A percentile compares a stretch with the other conserved stretches of the same genome.
These are phyloP conservation scores for Thelaira solivaga DNA, from an alignment of 2,888 invertebrate species.

Conservation along the genomic window DNA sequence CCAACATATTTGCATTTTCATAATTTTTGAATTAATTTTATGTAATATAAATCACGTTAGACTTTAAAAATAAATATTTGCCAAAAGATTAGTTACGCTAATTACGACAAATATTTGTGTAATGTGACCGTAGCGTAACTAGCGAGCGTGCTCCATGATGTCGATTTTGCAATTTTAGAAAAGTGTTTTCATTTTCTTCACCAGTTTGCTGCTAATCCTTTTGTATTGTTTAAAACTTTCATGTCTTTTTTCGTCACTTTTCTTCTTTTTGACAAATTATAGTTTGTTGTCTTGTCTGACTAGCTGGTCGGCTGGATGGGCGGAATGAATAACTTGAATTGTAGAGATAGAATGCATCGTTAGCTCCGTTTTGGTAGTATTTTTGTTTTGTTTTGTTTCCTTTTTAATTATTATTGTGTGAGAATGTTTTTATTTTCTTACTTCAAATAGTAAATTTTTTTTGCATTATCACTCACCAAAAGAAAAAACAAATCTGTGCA, in stretches of 20 bases:
- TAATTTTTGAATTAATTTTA: too few species aligned
- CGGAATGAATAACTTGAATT: conserved; percentile 31
- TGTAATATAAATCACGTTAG: too few species aligned
- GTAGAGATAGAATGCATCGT: conserved; percentile 54
- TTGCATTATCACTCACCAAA: not conserved
- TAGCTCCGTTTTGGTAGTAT: conserved; percentile 38
- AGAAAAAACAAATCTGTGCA: conserved; percentile 3
- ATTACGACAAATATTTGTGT: too few species aligned
- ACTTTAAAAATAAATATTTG: too few species aligned
- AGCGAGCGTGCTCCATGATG: conserved; percentile 41
- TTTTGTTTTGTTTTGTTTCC: conserved; percentile 37
- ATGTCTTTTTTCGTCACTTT: not conserved
- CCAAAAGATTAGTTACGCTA: too few species aligned
- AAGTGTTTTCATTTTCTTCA: too few species aligned
- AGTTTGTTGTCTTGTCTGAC: too few species aligned
- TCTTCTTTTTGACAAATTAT: conserved; percentile 37
- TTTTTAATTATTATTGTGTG: conserved; percentile 55
- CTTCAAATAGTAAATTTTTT: conserved; percentile 3
- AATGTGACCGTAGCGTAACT: too few species aligned
- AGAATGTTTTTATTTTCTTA: not conserved
- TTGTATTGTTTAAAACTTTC: conserved; percentile 25
- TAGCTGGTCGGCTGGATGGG: too few species aligned
- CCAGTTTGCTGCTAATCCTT: conserved; percentile 47
- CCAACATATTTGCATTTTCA: too few species aligned
- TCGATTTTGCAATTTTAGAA: conserved; percentile 45